phyloP scores from a whole-genome alignment of 64 coral and sea anemone genomes.

The Actinia equina region DNA sequence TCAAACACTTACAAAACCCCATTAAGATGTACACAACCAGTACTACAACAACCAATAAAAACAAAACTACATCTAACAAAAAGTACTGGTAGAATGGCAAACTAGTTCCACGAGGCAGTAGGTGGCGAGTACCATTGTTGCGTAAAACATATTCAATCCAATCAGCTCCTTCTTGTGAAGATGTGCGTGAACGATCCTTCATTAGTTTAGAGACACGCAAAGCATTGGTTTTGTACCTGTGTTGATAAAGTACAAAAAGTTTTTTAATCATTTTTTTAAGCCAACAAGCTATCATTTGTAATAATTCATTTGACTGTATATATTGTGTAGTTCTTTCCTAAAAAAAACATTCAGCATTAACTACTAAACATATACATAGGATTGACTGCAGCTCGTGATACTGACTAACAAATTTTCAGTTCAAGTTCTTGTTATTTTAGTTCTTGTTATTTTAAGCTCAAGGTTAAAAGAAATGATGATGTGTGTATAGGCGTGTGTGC shows the following conservation, averaged over 20 bases:
- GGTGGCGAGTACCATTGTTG: constrained; percentile 11
- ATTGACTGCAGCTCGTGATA: no score
- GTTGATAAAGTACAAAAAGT: background rate
- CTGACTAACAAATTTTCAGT: no score
- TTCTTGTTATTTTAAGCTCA: no score
- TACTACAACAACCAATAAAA: background rate
- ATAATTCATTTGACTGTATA: no score
- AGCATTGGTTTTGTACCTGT: constrained; percentile 22
- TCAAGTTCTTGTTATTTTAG: no score
- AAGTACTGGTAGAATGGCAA: constrained; percentile 32
- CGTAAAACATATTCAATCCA: constrained; percentile 32
- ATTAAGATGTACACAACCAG: background rate
- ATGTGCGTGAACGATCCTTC: background rate
- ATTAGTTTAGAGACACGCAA: background rate
- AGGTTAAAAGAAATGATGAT: no score
- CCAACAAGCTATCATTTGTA: background rate
- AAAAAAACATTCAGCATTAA: no score
- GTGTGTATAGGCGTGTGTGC: no score
- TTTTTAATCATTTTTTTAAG: background rate
- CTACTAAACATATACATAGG: no score
- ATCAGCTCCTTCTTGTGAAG: constrained; percentile 16
- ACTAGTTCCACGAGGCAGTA: background rate
- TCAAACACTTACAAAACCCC: background rate
- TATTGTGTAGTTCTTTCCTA: no score
- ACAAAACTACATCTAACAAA: constrained; percentile 11